phyloP scores from a whole-genome alignment of 92 coral and sea anemone species.

The Zoanthus sansibaricus region DNA sequence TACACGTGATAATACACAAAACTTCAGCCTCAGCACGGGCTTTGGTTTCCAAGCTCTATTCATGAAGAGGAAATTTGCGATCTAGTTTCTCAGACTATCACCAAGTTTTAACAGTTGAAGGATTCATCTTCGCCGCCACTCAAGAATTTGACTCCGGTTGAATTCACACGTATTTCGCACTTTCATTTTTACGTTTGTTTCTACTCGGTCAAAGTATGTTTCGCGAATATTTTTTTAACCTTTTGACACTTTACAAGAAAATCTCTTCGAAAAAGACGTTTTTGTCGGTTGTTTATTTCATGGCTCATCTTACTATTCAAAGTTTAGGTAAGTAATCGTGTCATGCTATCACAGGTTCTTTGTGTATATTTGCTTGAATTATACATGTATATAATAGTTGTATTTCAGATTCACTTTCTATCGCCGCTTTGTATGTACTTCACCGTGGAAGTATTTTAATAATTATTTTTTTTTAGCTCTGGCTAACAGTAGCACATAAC shows the following conservation, averaged over 20 bases:
- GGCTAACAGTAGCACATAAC: neutral
- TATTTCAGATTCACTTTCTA: too few species aligned
- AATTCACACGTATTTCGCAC: neutral
- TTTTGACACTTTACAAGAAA: neutral
- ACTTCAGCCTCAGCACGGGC: conserved; percentile 7
- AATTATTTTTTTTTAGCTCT: too few species aligned
- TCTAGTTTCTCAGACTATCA: neutral
- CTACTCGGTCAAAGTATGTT: neutral
- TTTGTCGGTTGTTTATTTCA: conserved; percentile 6
- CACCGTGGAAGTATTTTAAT: neutral
- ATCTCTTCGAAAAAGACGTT: neutral
- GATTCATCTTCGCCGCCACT: neutral
- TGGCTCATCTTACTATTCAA: neutral
- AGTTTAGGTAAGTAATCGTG: conserved; percentile 18
- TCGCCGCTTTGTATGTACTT: neutral
- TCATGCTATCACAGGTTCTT: neutral
- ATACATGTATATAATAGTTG: too few species aligned
- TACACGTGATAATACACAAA: conserved; percentile 23
- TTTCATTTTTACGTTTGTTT: neutral
- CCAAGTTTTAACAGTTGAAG: conserved; percentile 8
- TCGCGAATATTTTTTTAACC: neutral
- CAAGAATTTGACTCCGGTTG: neutral
- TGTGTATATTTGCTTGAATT: neutral
- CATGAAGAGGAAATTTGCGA: neutral
- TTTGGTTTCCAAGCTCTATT: neutral